phyloP scores from a whole-genome alignment of 2,888 invertebrate genomes.

The Apamea sordens region DNA sequence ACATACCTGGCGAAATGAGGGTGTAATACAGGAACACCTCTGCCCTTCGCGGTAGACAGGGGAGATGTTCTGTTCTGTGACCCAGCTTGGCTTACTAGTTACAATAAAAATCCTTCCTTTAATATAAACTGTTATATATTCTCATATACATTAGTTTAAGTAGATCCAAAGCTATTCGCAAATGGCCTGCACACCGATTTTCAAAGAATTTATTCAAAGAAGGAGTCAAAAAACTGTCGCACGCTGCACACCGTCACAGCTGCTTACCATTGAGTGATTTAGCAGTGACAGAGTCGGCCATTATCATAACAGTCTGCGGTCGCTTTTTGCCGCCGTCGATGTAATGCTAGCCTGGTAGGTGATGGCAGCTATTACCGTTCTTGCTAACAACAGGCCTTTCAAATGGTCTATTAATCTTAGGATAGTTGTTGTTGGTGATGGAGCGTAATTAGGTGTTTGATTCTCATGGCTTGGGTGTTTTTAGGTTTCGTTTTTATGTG shows the following conservation, averaged over 20 bases:
- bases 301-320: slow-evolving; percentile 64
- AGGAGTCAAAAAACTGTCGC: slow-evolving; percentile 42
- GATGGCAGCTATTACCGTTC: slow-evolving; percentile 37
- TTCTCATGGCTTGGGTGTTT: not conserved
- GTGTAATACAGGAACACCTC: not conserved
- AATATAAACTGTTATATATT: not conserved
- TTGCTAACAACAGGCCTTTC: slow-evolving; percentile 20
- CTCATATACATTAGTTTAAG: not conserved
- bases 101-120: too few relatives aligned
- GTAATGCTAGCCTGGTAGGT: slow-evolving; percentile 30
- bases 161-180: slow-evolving; percentile 15
- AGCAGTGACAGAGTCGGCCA: slow-evolving; percentile 49
- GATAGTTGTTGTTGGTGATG: slow-evolving; percentile 17
- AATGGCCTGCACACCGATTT: slow-evolving; percentile 35
- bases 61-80: not conserved
- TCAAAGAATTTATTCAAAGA: slow-evolving; percentile 50
- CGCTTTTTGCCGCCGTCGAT: slow-evolving; percentile 41
- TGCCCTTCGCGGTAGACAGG: too few relatives aligned
- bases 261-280: slow-evolving; percentile 63
- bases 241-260: slow-evolving; percentile 43
- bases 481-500: not conserved
- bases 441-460: slow-evolving; percentile 9
- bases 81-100: too few relatives aligned
- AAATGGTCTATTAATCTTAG: slow-evolving; percentile 36
- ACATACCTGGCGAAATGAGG: not conserved